Evolutionary conservation across 1,140 invertebrate species (phyloP), one percentile per base, ranked within the genome.

Genomic region (Aphidius gifuensis): DNA sequence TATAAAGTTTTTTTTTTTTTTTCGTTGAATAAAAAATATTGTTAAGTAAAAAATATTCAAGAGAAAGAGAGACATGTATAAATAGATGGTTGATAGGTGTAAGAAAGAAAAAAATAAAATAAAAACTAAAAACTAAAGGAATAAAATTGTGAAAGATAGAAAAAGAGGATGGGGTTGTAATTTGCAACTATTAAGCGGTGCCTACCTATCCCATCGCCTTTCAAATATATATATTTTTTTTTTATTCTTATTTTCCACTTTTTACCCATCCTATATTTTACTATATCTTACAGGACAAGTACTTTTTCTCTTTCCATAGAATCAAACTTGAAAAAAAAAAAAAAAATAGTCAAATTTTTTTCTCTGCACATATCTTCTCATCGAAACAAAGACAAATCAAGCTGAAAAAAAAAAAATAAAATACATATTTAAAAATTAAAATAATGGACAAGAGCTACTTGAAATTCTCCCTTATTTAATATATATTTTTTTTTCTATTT

Each of bases 161-260:
- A 44, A 50, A 11, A 40, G n/a, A 40, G 9, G 66, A 53, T 60
- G 65, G 51, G 72, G 73, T 72, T 67, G 69, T 76, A 75, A 77
- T 75, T 76, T 74, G 72, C 69, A 68, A 72, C 73, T 72, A 76
- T 76, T 77, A 75, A 73, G 68, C 68, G 66, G 69, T 65, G 61
- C 70, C 64, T 67, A 66, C 66, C 61, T 64, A 66, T 64, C 64
- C 56, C 56, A 46, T 50, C 53, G 23, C 47, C 56, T 55, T 39
- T 16, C 43, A 50, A 48, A 45, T 23, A 11, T 58, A 45, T 53
- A n/a, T n/a, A n/a, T n/a, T n/a, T 58, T 60, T 58, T 61, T 65
- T 42, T n/a, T 60, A 45, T n/a, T n/a, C n/a, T n/a, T n/a, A n/a
- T n/a, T 60, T 46, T 43, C 21, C 42, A 53, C 59, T 50, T 38